phyloP scores from a whole-genome alignment of 2,888 invertebrate species.

The Sinotaia quadrata region DNA sequence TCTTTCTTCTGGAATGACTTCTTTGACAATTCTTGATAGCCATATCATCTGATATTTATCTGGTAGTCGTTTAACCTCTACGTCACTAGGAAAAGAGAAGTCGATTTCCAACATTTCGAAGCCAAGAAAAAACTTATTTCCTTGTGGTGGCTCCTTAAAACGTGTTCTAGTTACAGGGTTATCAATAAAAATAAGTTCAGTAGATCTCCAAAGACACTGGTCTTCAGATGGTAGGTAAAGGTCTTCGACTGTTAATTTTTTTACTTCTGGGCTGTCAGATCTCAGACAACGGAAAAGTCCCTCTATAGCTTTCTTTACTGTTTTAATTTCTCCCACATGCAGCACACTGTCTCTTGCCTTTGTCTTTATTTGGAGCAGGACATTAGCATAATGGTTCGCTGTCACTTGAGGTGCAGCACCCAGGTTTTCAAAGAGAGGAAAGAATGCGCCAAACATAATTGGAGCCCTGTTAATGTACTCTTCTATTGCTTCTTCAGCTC shows the following conservation, averaged over 20 bases:
- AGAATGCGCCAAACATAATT: conserved; percentile 38
- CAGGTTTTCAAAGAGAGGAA: conserved; percentile 41
- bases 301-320: conserved; percentile 14
- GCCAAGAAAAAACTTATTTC: conserved; percentile 15
- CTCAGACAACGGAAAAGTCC: conserved; percentile 13
- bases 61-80: conserved; percentile 9
- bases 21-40: conserved; percentile 15
- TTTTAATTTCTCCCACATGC: conserved; percentile 18
- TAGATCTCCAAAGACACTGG: conserved; percentile 4
- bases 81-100: neutral
- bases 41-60: neutral
- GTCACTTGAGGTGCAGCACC: conserved; percentile 43
- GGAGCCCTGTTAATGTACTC: conserved; percentile 51
- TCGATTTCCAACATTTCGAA: conserved; percentile 5
- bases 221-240: conserved; percentile 15
- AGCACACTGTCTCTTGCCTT: neutral
- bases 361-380: conserved; percentile 39
- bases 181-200: conserved; percentile 9
- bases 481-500: conserved; percentile 40
- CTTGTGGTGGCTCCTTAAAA: neutral
- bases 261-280: neutral
- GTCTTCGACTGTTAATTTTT: neutral
- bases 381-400: conserved; percentile 41
- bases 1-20: neutral
- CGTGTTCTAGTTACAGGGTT: neutral